phyloP scores from a whole-genome alignment of 1,140 invertebrate species.

The Temnothorax longispinosus region DNA sequence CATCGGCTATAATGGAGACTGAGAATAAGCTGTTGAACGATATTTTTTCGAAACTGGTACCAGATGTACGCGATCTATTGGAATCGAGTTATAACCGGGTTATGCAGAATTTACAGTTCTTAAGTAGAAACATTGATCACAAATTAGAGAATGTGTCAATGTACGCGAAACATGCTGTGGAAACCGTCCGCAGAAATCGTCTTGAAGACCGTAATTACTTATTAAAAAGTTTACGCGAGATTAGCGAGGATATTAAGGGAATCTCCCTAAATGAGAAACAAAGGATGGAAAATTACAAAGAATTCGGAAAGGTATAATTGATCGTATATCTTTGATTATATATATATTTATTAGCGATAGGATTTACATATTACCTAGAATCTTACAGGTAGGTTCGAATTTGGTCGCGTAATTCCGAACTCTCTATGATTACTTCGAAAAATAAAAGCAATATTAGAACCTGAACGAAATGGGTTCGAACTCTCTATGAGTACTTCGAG shows the following conservation, averaged over 20 bases:
- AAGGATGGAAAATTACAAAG: constrained; percentile 66
- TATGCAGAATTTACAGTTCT: constrained; percentile 72
- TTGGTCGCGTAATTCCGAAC: no score
- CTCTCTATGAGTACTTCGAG: no score
- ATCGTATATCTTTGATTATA: neutral
- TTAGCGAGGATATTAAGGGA: constrained; percentile 68
- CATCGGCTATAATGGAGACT: constrained; percentile 66
- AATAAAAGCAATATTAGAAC: no score
- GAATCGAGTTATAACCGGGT: no score
- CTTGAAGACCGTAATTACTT: constrained; percentile 69
- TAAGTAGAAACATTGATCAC: constrained; percentile 69
- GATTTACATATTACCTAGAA: no score
- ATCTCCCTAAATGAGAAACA: constrained; percentile 69
- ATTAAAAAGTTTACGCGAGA: constrained; percentile 62
- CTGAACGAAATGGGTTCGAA: no score
- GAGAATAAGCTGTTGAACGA: constrained; percentile 67
- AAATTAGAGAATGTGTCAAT: constrained; percentile 75
- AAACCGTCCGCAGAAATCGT: constrained; percentile 70
- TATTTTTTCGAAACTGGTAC: neutral
- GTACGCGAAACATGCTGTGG: constrained; percentile 69
- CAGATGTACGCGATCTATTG: constrained; percentile 71
- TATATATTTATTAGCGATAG: neutral
- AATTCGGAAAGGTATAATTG: constrained; percentile 69
- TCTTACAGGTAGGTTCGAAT: no score
- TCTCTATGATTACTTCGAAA: no score